Evolutionary conservation across 30 jellyfish, hydroid and myxozoan genomes (phyloP).

Genomic region (Hydra vulgaris): DNA sequence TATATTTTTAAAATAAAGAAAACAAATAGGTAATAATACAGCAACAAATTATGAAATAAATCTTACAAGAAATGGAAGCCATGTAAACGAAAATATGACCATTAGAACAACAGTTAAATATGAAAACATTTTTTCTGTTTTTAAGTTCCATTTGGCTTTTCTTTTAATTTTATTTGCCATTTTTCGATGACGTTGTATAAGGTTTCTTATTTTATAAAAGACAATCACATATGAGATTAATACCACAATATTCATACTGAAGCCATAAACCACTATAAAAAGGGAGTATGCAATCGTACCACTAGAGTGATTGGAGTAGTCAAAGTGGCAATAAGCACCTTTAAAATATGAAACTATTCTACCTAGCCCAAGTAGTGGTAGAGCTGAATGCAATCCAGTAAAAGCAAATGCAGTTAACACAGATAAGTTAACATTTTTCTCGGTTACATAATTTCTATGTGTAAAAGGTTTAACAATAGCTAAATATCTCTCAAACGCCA

Average conservation of each 20-base stretch:
- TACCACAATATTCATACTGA: constrained; percentile 43
- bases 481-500: constrained; percentile 72
- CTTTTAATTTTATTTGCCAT: constrained; percentile 30
- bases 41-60: too few relatives aligned
- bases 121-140: constrained; percentile 74
- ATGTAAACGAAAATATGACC: constrained; percentile 73
- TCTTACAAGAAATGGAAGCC: constrained; percentile 91
- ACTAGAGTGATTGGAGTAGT: constrained; percentile 24
- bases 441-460: constrained; percentile 46
- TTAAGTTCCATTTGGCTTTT: constrained; percentile 40
- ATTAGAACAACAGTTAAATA: constrained; percentile 69
- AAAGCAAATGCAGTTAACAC: constrained; percentile 39
- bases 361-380: constrained; percentile 66
- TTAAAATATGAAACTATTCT: constrained; percentile 48
- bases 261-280: constrained; percentile 53
- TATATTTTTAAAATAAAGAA: too few relatives aligned
- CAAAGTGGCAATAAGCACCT: constrained; percentile 85
- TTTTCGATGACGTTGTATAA: constrained; percentile 56
- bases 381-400: constrained; percentile 39
- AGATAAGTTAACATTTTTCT: constrained; percentile 37
- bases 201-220: constrained; percentile 61
- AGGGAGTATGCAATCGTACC: constrained; percentile 42
- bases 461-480: constrained; percentile 71
- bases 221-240: constrained; percentile 56
- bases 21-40: too few relatives aligned